Evolutionary conservation across 1,140 invertebrate species (phyloP).

Genomic region (Hydropsyche tenuis): DNA sequence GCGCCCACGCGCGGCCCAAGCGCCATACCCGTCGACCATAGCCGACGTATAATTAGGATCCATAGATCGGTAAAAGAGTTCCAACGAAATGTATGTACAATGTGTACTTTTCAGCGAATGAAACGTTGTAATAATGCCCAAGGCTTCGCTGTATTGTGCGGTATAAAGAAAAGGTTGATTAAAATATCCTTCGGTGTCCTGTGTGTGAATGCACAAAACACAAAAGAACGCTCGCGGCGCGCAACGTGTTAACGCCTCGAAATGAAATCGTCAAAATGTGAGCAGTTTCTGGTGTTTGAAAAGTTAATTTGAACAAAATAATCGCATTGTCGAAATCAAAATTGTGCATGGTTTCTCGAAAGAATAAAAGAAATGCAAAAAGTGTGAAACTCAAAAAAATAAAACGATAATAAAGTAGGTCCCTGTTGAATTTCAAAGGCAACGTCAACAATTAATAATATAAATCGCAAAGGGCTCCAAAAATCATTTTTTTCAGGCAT

Average conservation of each 20-base stretch:
- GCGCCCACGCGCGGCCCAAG: conserved; percentile 11
- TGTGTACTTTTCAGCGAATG: too few species aligned
- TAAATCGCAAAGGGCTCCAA: conserved; percentile 29
- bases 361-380: too few species aligned
- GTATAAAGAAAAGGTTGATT: conserved; percentile 19
- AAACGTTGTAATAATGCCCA: too few species aligned
- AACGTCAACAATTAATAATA: conserved; percentile 21
- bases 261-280: too few species aligned
- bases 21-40: neutral
- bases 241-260: neutral
- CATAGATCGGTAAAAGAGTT: too few species aligned
- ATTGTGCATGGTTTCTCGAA: conserved; percentile 2
- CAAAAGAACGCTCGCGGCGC: neutral
- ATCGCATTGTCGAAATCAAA: neutral
- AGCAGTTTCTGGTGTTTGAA: neutral
- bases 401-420: conserved; percentile 19
- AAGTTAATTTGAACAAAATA: neutral
- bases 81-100: too few species aligned
- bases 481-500: conserved; percentile 28
- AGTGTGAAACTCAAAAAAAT: neutral
- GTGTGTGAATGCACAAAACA: neutral
- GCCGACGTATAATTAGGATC: too few species aligned
- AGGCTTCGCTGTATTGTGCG: conserved; percentile 3
- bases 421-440: conserved; percentile 29
- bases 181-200: conserved; percentile 9